Evolutionary conservation across 2,113 vertebrate species (phyloP).

Genomic region (Halcyon malimbica): DNA sequence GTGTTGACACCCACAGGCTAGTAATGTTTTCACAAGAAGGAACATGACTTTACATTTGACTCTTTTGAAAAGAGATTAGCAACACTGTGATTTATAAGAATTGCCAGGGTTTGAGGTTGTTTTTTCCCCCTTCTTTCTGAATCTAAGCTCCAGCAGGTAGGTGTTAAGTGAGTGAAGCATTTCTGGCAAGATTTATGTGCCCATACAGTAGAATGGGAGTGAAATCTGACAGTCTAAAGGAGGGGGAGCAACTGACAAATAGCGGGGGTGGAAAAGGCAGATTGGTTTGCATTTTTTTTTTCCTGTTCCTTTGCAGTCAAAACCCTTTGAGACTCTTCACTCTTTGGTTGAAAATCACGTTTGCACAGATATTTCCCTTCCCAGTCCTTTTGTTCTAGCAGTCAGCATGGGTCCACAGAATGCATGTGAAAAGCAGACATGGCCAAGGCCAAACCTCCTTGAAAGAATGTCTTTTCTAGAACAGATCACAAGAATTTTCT

Average conservation of each 20-base stretch:
- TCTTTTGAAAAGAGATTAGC: slow-evolving; percentile 70
- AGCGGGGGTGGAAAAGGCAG: slow-evolving; percentile 29
- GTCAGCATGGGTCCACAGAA: slow-evolving; percentile 19
- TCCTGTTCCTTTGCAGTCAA: slow-evolving; percentile 41
- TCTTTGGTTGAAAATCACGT: slow-evolving; percentile 44
- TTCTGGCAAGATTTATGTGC: slow-evolving; percentile 61
- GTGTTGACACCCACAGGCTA: slow-evolving; percentile 74
- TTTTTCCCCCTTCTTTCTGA: not conserved
- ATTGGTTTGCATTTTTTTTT: slow-evolving; percentile 57
- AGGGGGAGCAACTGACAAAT: slow-evolving; percentile 49
- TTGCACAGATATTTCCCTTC: slow-evolving; percentile 39
- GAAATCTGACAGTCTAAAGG: slow-evolving; percentile 58
- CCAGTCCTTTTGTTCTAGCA: slow-evolving; percentile 34
- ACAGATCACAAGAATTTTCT: slow-evolving; percentile 1
- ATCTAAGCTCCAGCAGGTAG: slow-evolving; percentile 62
- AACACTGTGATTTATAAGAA: slow-evolving; percentile 66
- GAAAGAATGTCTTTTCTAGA: slow-evolving; percentile 19
- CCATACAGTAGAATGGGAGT: slow-evolving; percentile 53
- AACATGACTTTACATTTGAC: slow-evolving; percentile 74
- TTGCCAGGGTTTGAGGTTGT: slow-evolving; percentile 49
- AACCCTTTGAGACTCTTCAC: slow-evolving; percentile 31
- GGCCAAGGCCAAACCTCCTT: not conserved
- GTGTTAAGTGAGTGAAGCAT: slow-evolving; percentile 66
- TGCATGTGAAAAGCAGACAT: not conserved
- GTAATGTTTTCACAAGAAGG: slow-evolving; percentile 74